Evolutionary conservation across 2,888 invertebrate species (phyloP), one percentile per base, ranked within the genome.

Genomic region (Ichneumon xanthorius): DNA sequence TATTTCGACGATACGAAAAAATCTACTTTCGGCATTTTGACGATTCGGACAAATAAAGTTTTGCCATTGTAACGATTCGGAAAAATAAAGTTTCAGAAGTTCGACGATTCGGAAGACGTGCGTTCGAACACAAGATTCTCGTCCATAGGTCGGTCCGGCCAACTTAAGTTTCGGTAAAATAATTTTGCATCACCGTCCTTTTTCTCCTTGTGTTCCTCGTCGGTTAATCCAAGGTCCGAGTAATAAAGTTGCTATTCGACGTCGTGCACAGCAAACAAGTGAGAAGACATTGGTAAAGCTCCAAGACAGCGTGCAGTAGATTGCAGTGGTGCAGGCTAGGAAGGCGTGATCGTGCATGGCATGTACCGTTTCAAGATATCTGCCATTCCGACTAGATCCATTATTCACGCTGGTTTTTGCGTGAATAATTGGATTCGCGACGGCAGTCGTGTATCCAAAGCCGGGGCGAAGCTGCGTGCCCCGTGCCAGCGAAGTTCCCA

Each of bases 341-440:
- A 53, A 71, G 11, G 19, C 53, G 48, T 50, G 22, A 37, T 48
- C 53, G 58, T 48, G 68, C 55, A 14, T 33, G 16, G 45, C 40
- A 26, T 53, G 50, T 55, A 55, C 30, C 30, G 30, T 81, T 50
- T 22, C 45, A 48, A 48, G 67, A 81, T 78, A 81, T 80, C 58
- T 50, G 53, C 72, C 67, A 78, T 67, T 72, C 70, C 67, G 63
- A 80, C 58, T 67, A 30, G 53, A 86, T 86, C 81, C 81, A 86
- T 86, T 86, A 82, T 82, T 86, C 84, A 86, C 61, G 58, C 50
- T 3, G 45, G 37, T 76, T 76, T 82, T 70, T 68, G 40, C 40
- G 40, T 40, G 40, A 40, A 40, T 40, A 40, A 40, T 40, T 11
- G 55, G 53, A 68, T 70, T 61, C 68, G 19, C 61, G 73, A 78